Evolutionary conservation across 2,113 vertebrate genomes (phyloP).

Genomic region (Machaerirhynchus nigripectus): DNA sequence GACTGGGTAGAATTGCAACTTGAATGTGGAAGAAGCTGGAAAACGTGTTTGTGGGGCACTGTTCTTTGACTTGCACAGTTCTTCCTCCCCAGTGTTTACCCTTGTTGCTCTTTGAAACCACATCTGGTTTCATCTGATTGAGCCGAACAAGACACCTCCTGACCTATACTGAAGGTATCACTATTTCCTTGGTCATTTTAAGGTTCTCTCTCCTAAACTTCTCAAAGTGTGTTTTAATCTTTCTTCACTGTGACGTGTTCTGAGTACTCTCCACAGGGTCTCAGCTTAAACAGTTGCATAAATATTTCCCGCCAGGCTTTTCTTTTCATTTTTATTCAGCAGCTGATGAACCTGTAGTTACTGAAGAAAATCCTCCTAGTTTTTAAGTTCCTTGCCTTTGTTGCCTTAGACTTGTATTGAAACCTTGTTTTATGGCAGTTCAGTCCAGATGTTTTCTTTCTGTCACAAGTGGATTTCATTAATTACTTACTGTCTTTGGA

Average conservation of each 20-base stretch:
- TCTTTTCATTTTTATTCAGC: background rate
- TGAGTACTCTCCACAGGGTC: background rate
- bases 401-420: background rate
- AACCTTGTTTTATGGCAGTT: background rate
- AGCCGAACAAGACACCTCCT: background rate
- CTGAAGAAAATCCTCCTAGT: background rate
- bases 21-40: background rate
- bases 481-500: background rate
- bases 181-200: background rate
- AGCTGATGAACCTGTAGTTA: background rate
- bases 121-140: background rate
- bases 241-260: background rate
- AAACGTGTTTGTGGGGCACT: background rate
- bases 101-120: background rate
- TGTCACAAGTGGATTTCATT: background rate
- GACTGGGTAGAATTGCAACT: background rate
- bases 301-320: background rate
- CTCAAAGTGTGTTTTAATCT: background rate
- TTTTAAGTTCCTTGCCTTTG: background rate
- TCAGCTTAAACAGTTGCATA: background rate
- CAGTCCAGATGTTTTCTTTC: background rate
- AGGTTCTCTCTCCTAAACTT: background rate
- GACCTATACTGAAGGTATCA: background rate
- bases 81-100: background rate
- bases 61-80: background rate